Evolutionary conservation across 2,888 invertebrate genomes (phyloP), one percentile per base, ranked within the genome.

Genomic region (Frankliniella intonsa): DNA sequence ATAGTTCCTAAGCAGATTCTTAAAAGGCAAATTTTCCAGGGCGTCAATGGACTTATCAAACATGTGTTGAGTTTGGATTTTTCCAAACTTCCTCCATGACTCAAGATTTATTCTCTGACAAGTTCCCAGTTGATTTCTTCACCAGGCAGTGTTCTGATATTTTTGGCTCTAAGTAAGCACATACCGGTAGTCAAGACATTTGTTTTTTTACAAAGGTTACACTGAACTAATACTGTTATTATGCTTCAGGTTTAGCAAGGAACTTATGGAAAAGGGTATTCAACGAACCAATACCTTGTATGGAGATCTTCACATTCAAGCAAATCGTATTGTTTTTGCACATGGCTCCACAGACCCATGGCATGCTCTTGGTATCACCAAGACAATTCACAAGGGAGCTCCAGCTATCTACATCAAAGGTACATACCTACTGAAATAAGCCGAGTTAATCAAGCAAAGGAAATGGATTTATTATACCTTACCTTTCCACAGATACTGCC

Each of bases 31-130:
- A 82, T 84, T 83, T 82, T 85, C 25, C 80, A 93, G 93, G 90
- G 84, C 93, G 97, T 0, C 95, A 95, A 86, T 98, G 98, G 98
- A 93, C 91, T 83, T 98, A 97, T 87, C 98, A 98, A 88, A 97
- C 97, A 0, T 98, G 98, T 87, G 96, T 95, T 0, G 98, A 98
- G 88, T 98, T 98, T 87, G 98, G 97, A 50, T 98, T 95, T 88
- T 98, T 94, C 88, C 98, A 98, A 89, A 95, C 96, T 0, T 96
- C 97, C 0, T 92, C 93, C 0, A 91, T 90, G 7, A 89, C 90
- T 3, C 50, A 79, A 11, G 91, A 88, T 87, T 92, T 87, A 80
- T 97, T 97, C 87, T 95, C 96, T 0, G 90, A 93, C 86, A 88
- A 90, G 51, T 96, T 97, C 85, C 91, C 93, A 0, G 87, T 94